Conservation (phyloP, 2,797 vertebrate genomes). For the Lepilemur ruficaudatus region DNA sequence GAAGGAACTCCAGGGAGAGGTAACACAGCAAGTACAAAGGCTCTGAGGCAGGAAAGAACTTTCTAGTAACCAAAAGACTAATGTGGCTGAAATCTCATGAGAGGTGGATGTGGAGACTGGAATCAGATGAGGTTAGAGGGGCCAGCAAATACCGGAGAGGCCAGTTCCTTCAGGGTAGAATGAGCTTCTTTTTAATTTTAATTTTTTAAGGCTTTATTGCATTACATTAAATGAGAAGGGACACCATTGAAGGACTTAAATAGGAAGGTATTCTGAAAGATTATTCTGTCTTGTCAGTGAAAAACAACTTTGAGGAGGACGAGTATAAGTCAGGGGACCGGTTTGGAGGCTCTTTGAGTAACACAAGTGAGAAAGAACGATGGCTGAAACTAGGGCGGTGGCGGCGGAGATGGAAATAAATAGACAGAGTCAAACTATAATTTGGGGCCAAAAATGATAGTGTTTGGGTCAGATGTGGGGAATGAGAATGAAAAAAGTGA, state of each 20-base stretch:
- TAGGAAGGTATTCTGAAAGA: neutral
- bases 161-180: neutral
- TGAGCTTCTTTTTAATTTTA: neutral
- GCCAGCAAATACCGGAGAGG: neutral
- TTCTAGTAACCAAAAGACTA: neutral
- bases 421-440: neutral
- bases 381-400: rapidly evolving
- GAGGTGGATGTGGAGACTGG: too few relatives aligned
- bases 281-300: neutral
- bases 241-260: neutral
- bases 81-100: neutral
- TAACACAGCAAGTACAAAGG: neutral
- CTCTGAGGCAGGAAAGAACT: neutral
- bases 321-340: neutral
- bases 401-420: neutral
- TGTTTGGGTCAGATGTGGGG: neutral
- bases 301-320: neutral
- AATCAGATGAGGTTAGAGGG: neutral
- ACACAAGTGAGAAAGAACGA: neutral
- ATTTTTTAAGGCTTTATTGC: neutral
- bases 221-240: neutral
- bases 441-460: neutral
- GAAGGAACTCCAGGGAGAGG: neutral
- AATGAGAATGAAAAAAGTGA: neutral
- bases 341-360: neutral